Base-by-base conservation (phyloP, 2,888 invertebrate genomes). In the Glaucopsyche alexis region DNA sequence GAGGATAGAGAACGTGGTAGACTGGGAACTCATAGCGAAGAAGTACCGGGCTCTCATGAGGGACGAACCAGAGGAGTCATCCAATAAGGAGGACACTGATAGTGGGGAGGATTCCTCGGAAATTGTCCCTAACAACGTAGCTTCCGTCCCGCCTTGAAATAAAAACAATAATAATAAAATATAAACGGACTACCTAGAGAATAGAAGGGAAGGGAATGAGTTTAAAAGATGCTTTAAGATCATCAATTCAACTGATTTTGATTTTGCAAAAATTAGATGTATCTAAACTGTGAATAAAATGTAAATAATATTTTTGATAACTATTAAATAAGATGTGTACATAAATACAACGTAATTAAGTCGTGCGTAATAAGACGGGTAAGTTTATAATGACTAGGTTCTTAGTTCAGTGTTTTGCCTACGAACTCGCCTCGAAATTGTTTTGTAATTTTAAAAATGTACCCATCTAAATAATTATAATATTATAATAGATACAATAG, bases 1-100 rank as follows among this genome's bases (percentile, higher is more conserved):
- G 69, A 94, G 97, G 79, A 97, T 98, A 79, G 98, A 98, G 85
- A 97, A 96, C 82, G 97, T 98, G 8, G 97, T 97, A 2, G 98
- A 98, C 85, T 98, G 98, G 98, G 97, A 97, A 81, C 94, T 96
- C 3, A 98, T 98, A 74, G 96, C 98, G 38, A 96, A 96, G 90
- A 98, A 97, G 84, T 98, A 98, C 85, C 94, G 97, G 29, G 96
- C 96, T 0, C 91, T 98, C 11, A 93, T 85, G 88, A 85, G 93
- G 71, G 93, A 90, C 73, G 91, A 91, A 72, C 85, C 92, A 0
- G 93, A 92, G 2, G 93, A 93, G 71, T 82, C 84, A 0, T 74
- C 82, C 2, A 90, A 88, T 55, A 93, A 92, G 19, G 87, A 82
- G 52, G 93, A 91, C 40, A 84, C 86, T 2, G 93, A 93, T 45